These are phyloP conservation scores for Poliocrania exsul DNA, from an alignment of 2,797 vertebrate species.

Conservation along the genomic window DNA sequence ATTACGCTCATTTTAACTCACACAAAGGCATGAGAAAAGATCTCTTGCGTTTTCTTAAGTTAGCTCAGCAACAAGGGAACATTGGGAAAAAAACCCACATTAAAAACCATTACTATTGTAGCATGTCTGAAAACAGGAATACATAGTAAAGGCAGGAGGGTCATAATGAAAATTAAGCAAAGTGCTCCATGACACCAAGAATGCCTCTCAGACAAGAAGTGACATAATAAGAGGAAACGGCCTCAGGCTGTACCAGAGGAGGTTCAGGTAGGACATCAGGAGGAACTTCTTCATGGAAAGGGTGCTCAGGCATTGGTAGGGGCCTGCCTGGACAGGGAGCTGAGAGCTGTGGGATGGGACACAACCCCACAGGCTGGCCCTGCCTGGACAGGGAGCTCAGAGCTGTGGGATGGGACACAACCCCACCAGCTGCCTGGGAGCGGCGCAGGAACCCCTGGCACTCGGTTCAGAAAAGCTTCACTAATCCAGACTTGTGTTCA, in stretches of 20 bases:
- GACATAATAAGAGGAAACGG: neutral
- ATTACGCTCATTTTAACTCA: neutral
- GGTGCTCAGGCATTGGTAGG: neutral
- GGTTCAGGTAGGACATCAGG: neutral
- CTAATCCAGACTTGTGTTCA: neutral
- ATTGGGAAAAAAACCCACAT: neutral
- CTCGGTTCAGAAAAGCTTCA: neutral
- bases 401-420: no score
- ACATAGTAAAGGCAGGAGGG: constrained; percentile 14
- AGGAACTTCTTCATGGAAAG: neutral
- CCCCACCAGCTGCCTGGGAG: neutral
- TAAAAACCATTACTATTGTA: neutral
- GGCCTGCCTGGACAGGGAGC: no score
- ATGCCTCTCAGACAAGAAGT: neutral
- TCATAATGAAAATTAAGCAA: constrained; percentile 27
- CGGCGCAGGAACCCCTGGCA: neutral
- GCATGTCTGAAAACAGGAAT: constrained; percentile 45
- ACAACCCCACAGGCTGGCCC: no score
- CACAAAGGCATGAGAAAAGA: neutral
- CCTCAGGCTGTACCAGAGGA: neutral
- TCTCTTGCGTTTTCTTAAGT: neutral
- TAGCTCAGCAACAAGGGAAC: neutral
- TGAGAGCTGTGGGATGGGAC: no score
- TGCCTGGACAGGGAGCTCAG: no score
- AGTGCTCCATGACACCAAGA: neutral